Conservation (phyloP, 1,140 invertebrate genomes). For the Lepidurus apus region DNA sequence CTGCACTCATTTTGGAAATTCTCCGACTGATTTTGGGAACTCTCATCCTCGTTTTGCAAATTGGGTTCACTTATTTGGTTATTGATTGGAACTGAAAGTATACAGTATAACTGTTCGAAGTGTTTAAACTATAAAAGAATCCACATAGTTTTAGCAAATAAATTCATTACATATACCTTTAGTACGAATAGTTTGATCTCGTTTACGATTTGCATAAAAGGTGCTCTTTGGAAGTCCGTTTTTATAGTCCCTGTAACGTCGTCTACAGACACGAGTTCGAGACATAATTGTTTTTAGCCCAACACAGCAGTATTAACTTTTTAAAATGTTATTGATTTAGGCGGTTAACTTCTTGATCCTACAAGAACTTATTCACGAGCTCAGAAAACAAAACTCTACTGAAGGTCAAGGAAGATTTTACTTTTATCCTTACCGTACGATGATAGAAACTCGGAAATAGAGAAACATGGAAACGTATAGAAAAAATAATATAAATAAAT, state of each 20-base stretch:
- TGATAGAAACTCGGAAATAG: neutral
- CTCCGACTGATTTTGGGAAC: no score
- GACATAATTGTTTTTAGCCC: neutral
- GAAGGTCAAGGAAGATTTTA: neutral
- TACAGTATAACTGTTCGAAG: no score
- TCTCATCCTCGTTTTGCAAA: no score
- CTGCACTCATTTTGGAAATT: no score
- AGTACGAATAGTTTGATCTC: neutral
- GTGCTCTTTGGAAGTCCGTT: neutral
- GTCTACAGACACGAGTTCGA: neutral
- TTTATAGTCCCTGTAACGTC: slow-evolving; percentile 5
- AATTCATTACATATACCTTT: no score
- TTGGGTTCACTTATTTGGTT: no score
- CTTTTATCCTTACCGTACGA: neutral
- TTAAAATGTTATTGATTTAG: neutral
- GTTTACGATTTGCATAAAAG: neutral
- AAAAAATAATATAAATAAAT: neutral
- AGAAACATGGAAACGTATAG: neutral
- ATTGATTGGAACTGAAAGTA: no score
- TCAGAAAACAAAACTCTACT: neutral
- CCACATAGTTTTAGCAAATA: no score
- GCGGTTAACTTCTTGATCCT: neutral
- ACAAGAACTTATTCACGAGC: neutral
- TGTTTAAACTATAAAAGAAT: no score
- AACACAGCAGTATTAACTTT: neutral